Base-by-base conservation (phyloP, 1,140 invertebrate genomes). In the Philopotamus ludificatus region DNA sequence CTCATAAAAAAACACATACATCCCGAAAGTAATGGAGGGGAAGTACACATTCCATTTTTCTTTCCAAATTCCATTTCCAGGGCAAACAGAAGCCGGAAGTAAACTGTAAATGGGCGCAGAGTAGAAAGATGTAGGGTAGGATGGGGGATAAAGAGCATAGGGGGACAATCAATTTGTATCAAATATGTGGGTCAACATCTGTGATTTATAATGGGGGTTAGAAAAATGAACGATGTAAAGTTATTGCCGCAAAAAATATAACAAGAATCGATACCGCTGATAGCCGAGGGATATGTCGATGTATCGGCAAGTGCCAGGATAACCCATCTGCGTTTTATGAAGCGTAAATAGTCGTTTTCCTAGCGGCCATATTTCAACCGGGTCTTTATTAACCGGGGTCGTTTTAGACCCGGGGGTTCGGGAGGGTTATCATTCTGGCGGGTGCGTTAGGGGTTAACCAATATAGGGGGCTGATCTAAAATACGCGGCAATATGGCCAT, bases 241-340 rank as follows among this genome's bases (percentile, higher is more conserved):
- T 34, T 53, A 53, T 16, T 25, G 23, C 22, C 47, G 47, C 21
- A 15, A 21, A 20, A 49, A 49, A 21, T n/a, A 16, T 10, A 55
- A 2, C 26, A 12, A 34, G 28, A 34, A 4, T 34, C 28, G 28
- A 34, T 34, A 12, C 18, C 26, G 26, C 2, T 7, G 26, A 28
- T 39, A 28, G 26, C 50, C 50, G 20, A 12, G 20, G 16, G 22
- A 21, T 18, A 44, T 18, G n/a, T 45, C 44, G 25, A 18, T 61
- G 8, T 22, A 7, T 22, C 20, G 49, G 25, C 9, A 12, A 16
- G 34, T 4, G 50, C 4, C 15, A 60, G 61, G 50, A 45, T 42
- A 22, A 54, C 50, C 61, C 61, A 63, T 63, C 49, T 53, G 57
- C 55, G 61, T 53, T 63, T 54, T 63, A 63, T 63, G 61, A 63